Evolutionary conservation across 2,113 vertebrate genomes (phyloP).

Genomic region (Jacana jacana): DNA sequence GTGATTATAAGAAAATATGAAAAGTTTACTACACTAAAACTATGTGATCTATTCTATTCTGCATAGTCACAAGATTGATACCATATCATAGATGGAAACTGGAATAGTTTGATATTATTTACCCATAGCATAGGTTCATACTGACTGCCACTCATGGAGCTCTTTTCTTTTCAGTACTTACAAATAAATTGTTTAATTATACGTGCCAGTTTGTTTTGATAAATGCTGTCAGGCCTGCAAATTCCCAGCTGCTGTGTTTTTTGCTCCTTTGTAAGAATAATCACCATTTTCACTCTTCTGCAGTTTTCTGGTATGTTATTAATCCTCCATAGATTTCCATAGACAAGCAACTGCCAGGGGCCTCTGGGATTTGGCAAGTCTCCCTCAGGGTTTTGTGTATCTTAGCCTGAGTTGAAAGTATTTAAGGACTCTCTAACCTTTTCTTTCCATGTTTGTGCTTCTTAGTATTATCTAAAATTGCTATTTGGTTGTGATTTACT

Average conservation of each 20-base stretch:
- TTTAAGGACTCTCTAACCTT: not conserved
- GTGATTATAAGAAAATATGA: not conserved
- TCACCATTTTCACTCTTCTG: not conserved
- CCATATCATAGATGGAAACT: not conserved
- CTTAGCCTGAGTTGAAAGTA: not conserved
- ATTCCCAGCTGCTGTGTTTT: not conserved
- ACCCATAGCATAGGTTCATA: not conserved
- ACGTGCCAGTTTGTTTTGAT: not conserved
- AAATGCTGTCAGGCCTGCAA: not conserved
- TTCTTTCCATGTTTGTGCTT: not conserved
- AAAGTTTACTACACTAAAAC: not conserved
- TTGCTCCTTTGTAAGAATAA: not conserved
- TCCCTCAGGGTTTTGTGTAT: not conserved
- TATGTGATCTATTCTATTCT: not conserved
- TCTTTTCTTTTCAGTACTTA: not conserved
- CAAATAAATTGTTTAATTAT: not conserved
- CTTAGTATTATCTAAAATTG: not conserved
- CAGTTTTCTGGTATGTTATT: not conserved
- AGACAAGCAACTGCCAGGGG: not conserved
- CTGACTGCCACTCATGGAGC: not conserved
- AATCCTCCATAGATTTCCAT: not conserved
- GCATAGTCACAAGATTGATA: not conserved
- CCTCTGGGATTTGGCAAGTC: not conserved
- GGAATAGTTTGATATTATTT: not conserved
- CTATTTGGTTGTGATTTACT: not conserved